These are phyloP conservation scores for Channallabes apus DNA, from an alignment of 2,797 vertebrate species.

Conservation along the genomic window DNA sequence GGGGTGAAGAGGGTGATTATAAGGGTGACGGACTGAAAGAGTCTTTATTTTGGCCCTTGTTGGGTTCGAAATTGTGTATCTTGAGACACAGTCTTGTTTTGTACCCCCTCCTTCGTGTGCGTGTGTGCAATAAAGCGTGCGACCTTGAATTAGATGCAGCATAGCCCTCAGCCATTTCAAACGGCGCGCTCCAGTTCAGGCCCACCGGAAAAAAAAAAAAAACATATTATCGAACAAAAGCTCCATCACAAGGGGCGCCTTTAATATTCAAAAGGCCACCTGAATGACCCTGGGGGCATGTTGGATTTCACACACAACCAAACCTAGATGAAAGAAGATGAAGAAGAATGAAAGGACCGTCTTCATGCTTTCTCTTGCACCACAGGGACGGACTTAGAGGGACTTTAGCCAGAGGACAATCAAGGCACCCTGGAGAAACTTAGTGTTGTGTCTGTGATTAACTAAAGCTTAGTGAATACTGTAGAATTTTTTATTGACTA, in stretches of 20 bases:
- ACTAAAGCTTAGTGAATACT: not conserved
- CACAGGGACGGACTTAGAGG: not conserved
- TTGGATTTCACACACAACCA: constrained; percentile 14
- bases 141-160: constrained; percentile 55
- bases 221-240: constrained; percentile 45
- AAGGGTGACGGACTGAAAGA: constrained; percentile 18
- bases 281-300: constrained; percentile 41
- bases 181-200: constrained; percentile 47
- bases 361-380: not conserved
- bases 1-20: constrained; percentile 32
- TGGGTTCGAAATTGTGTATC: constrained; percentile 15
- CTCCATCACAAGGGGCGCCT: constrained; percentile 26
- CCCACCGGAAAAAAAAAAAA: constrained; percentile 41
- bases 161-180: constrained; percentile 57
- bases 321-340: constrained; percentile 38
- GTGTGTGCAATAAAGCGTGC: constrained; percentile 54
- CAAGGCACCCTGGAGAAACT: not conserved
- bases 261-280: constrained; percentile 47
- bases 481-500: not conserved
- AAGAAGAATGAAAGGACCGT: constrained; percentile 43
- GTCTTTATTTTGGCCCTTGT: constrained; percentile 27
- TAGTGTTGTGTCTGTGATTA: not conserved
- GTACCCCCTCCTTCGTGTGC: not conserved
- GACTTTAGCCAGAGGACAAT: constrained; percentile 4
- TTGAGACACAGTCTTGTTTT: not conserved